Percentiles rank a stretch among this genome's conserved stretches.
Evolutionary conservation across 37 sponge, comb jelly and placozoan species (phyloP).

Genomic region (Mnemiopsis leidyi): DNA sequence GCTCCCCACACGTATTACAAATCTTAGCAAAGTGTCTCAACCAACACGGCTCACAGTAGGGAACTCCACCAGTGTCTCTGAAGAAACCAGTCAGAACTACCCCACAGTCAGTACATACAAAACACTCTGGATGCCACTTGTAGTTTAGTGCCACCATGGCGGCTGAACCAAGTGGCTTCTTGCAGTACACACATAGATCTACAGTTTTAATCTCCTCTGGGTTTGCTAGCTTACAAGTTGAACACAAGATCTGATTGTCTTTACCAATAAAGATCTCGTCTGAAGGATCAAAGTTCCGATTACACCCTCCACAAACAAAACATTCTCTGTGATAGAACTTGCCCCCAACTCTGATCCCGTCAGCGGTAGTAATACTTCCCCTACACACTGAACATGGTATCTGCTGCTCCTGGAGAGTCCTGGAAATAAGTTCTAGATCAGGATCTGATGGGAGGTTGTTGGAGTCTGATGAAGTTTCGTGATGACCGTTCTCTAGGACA

Average conservation of each 20-base stretch:
- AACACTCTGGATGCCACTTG: constrained; percentile 54
- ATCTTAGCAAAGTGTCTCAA: neutral
- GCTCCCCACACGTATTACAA: neutral
- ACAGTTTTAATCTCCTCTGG: neutral
- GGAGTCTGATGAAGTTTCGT: neutral
- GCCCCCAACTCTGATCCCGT: neutral
- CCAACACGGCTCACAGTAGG: constrained; percentile 53
- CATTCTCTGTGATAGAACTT: neutral
- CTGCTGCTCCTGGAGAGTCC: neutral
- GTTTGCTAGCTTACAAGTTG: neutral
- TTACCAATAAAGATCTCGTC: neutral
- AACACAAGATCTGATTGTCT: neutral
- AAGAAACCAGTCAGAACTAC: neutral
- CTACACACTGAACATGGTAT: neutral
- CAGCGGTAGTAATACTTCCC: neutral
- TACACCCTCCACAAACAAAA: neutral
- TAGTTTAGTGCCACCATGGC: neutral
- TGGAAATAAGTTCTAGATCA: neutral
- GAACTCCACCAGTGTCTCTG: neutral
- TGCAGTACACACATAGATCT: constrained; percentile 36
- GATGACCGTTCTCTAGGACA: neutral
- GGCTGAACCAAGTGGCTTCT: neutral
- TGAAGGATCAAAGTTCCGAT: neutral
- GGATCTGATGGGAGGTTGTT: neutral
- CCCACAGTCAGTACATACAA: neutral